These are phyloP conservation scores for Oceanodroma leucorhoa DNA, from an alignment of 2,797 vertebrate genomes.

Conservation along the genomic window DNA sequence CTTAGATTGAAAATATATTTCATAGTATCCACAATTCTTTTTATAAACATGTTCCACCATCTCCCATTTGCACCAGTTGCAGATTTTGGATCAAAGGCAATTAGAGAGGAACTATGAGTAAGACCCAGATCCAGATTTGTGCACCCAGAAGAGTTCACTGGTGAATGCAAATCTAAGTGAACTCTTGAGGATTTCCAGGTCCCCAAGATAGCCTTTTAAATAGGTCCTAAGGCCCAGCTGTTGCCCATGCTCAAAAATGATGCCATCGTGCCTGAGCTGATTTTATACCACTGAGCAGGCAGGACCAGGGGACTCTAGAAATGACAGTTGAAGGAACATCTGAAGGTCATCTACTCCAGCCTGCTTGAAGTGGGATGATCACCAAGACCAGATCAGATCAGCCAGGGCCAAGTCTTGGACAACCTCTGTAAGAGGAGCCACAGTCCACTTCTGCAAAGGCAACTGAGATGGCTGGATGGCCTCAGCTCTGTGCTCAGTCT, in stretches of 20 bases:
- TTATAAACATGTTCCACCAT: neutral
- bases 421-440: neutral
- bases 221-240: neutral
- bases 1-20: neutral
- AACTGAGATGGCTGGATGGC: neutral
- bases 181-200: neutral
- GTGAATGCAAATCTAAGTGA: neutral
- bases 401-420: neutral
- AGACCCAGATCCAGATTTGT: neutral
- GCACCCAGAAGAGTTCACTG: neutral
- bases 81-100: neutral
- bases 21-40: neutral
- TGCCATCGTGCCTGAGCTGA: neutral
- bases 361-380: neutral
- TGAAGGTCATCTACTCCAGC: neutral
- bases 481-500: neutral
- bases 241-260: neutral
- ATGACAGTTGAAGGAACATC: neutral
- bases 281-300: neutral
- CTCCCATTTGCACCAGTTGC: neutral
- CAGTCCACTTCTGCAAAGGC: neutral
- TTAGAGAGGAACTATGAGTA: fast-evolving
- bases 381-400: neutral
- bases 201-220: neutral
- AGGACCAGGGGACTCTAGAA: neutral